Base-by-base conservation (phyloP, 37 sponge, comb jelly and placozoan species). In the Spongia lamella region DNA sequence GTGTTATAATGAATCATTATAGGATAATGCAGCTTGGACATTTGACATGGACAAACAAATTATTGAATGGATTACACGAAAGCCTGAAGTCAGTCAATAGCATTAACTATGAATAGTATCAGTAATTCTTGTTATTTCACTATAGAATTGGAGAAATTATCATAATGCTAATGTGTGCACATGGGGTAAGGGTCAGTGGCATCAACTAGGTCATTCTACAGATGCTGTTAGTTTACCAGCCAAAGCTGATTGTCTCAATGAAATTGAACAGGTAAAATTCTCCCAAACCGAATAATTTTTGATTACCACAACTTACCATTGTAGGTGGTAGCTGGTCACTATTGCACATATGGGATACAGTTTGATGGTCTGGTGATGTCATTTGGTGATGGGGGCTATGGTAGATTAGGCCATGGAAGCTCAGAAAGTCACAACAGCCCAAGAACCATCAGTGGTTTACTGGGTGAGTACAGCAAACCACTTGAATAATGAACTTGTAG, bases 301-400 rank as follows among this genome's bases (percentile, higher is more conserved):
- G 67, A 51, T 47, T 13, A n/a, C 68, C 14, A 4, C 19, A n/a
- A 21, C 15, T 52, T 3, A 20, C 39, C 38, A 29, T 33, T 61
- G 1, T 68, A 90, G 87, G 76, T 89, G 62, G 79, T 82, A 14
- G 83, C 88, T 40, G 92, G 96, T 11, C 75, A 69, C 66, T 80
- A 89, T 64, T 89, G 89, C 43, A 95, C 92, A 6, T 95, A 87
- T 78, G 71, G 76, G 13, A 69, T 95, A 24, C 81, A 77, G 38
- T 78, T 61, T 69, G 84, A 88, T 81, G 92, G 96, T 2, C 56
- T 74, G 5, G 73, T 95, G 39, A n/a, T 43, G 7, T 94, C 92
- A 2, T 63, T 83, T 38, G 96, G 96, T 21, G 92, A 94, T 15
- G 95, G 95, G 0, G 70, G 83, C 32, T 85, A 87, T 54, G 95